Conservation (phyloP, 2,888 invertebrate species). For the Drosophila birchii region DNA sequence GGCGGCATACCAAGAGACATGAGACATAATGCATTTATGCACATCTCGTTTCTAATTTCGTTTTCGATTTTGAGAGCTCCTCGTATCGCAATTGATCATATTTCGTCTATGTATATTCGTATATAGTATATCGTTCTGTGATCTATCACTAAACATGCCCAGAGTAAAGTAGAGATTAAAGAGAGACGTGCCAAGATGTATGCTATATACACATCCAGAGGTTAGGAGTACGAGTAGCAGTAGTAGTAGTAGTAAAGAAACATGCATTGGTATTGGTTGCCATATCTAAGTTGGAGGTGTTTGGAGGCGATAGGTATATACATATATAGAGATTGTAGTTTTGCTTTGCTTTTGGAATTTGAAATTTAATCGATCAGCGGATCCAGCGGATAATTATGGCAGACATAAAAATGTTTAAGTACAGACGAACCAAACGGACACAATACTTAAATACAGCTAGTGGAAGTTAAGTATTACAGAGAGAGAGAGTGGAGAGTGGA, state of each 20-base stretch:
- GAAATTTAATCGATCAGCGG: slow-evolving; percentile 58
- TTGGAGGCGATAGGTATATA: slow-evolving; percentile 43
- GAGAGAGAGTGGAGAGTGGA: slow-evolving; percentile 30
- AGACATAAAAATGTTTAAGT: slow-evolving; percentile 84
- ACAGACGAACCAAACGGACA: slow-evolving; percentile 84
- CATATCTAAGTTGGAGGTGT: slow-evolving; percentile 57
- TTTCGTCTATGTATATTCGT: too few relatives aligned
- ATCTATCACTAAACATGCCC: slow-evolving; percentile 67
- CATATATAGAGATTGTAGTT: slow-evolving; percentile 49
- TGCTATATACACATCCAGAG: slow-evolving; percentile 43
- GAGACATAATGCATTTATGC: slow-evolving; percentile 33
- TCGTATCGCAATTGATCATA: slow-evolving; percentile 7
- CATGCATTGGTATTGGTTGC: slow-evolving; percentile 65
- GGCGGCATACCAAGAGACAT: slow-evolving; percentile 42
- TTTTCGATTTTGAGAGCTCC: not conserved
- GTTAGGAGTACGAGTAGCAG: slow-evolving; percentile 29
- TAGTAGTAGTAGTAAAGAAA: slow-evolving; percentile 54
- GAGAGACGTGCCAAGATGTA: slow-evolving; percentile 48
- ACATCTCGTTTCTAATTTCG: slow-evolving; percentile 17
- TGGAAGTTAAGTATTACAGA: slow-evolving; percentile 65
- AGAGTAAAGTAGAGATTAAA: slow-evolving; percentile 47
- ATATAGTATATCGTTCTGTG: slow-evolving; percentile 35
- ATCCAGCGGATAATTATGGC: slow-evolving; percentile 77
- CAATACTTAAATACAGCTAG: slow-evolving; percentile 74
- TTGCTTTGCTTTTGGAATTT: slow-evolving; percentile 58